Conservation (phyloP, 1,140 invertebrate species). For the Rhyacophila brunnea region DNA sequence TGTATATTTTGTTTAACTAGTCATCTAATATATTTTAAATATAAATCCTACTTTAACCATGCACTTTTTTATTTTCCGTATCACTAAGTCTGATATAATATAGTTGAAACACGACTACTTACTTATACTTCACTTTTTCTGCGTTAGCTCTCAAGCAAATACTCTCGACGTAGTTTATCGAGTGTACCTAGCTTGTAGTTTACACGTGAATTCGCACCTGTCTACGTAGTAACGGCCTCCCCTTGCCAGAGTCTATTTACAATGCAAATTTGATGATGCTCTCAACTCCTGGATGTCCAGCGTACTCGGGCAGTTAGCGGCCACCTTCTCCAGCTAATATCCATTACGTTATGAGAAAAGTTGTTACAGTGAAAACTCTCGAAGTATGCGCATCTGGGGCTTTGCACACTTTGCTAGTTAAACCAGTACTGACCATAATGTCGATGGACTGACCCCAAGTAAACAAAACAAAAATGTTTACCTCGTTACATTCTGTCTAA, state of each 20-base stretch:
- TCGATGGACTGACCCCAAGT: background rate
- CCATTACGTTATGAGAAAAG: slow-evolving; percentile 3
- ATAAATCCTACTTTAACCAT: too few relatives aligned
- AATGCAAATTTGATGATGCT: slow-evolving; percentile 2
- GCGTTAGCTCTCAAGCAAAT: background rate
- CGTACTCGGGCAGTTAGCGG: background rate
- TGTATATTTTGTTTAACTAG: too few relatives aligned
- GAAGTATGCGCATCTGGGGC: background rate
- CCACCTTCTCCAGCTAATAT: background rate
- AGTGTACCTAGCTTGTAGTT: background rate
- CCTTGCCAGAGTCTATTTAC: background rate
- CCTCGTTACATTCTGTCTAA: too few relatives aligned
- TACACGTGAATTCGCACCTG: background rate
- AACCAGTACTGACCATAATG: background rate
- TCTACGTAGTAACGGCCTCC: background rate
- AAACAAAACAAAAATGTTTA: too few relatives aligned
- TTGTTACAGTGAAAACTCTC: background rate
- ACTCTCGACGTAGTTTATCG: background rate
- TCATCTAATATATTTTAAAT: too few relatives aligned
- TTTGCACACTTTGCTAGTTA: background rate
- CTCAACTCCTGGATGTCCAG: background rate
- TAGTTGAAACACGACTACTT: too few relatives aligned
- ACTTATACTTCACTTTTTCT: too few relatives aligned
- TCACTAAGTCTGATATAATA: too few relatives aligned
- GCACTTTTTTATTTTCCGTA: too few relatives aligned